Evolutionary conservation across 2,113 vertebrate genomes (phyloP).

Genomic region (Baryphthengus martii): DNA sequence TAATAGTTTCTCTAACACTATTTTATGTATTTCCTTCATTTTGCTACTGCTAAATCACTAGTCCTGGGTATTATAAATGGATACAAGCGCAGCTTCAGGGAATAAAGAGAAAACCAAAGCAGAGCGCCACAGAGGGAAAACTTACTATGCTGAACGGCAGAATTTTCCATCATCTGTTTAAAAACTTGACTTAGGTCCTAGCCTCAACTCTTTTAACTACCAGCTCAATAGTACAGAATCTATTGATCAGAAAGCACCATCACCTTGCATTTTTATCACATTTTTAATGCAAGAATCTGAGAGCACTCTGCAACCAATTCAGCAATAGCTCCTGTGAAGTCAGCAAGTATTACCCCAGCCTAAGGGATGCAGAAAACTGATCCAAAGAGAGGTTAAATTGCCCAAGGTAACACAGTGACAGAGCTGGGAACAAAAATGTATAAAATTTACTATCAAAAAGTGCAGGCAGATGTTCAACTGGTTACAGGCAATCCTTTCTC

Average conservation of each 20-base stretch:
- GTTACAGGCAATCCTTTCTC: background rate
- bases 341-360: background rate
- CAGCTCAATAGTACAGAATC: background rate
- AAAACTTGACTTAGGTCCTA: background rate
- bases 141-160: background rate
- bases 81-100: background rate
- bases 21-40: background rate
- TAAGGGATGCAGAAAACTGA: background rate
- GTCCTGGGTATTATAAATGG: background rate
- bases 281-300: background rate
- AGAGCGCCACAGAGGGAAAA: background rate
- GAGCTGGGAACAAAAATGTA: background rate
- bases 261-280: slow-evolving; percentile 13
- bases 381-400: background rate
- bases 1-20: background rate
- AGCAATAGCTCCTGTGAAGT: slow-evolving; percentile 15
- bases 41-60: background rate
- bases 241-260: background rate
- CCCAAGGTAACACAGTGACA: background rate
- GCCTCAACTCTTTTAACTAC: background rate
- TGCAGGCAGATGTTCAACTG: background rate
- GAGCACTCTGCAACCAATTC: background rate
- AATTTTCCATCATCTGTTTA: background rate
- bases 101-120: slow-evolving; percentile 1
- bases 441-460: background rate